These are phyloP conservation scores for Melanostigma gelatinosum DNA, from an alignment of 2,113 vertebrate species.

Conservation along the genomic window DNA sequence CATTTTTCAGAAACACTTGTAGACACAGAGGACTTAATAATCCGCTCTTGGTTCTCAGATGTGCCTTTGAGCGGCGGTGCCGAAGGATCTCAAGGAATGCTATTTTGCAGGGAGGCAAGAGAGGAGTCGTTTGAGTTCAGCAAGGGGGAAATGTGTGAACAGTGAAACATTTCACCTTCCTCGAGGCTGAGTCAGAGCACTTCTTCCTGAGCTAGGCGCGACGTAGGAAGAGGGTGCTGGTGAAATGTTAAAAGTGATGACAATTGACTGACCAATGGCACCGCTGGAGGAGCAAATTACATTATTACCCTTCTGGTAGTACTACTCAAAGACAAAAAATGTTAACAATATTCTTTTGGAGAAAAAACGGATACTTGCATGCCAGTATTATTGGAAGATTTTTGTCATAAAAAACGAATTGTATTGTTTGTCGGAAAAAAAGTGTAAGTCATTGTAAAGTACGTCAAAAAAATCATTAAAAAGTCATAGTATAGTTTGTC, in stretches of 20 bases:
- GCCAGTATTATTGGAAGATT: conserved; percentile 4
- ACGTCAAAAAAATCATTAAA: background rate
- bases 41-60: conserved; percentile 56
- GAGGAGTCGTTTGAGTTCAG: conserved; percentile 70
- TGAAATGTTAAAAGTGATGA: conserved; percentile 26
- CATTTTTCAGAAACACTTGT: conserved; percentile 57
- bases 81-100: conserved; percentile 76
- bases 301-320: conserved; percentile 17
- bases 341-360: conserved; percentile 2
- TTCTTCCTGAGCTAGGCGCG: conserved; percentile 35
- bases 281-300: conserved; percentile 11
- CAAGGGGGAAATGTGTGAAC: conserved; percentile 66
- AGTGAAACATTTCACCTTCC: conserved; percentile 74
- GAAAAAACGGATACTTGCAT: conserved; percentile 14
- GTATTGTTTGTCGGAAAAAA: background rate
- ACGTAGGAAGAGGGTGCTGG: background rate
- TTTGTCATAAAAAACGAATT: background rate
- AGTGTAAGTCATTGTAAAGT: no score
- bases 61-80: conserved; percentile 65
- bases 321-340: conserved; percentile 8
- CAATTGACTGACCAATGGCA: conserved; percentile 14
- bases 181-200: conserved; percentile 62
- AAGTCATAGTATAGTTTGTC: background rate
- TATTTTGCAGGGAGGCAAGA: conserved; percentile 74
- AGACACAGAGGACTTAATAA: conserved; percentile 65